Percentiles rank a stretch among this genome's conserved stretches.
These are phyloP conservation scores for Verasper variegatus DNA, from an alignment of 2,113 vertebrate species.

Conservation along the genomic window DNA sequence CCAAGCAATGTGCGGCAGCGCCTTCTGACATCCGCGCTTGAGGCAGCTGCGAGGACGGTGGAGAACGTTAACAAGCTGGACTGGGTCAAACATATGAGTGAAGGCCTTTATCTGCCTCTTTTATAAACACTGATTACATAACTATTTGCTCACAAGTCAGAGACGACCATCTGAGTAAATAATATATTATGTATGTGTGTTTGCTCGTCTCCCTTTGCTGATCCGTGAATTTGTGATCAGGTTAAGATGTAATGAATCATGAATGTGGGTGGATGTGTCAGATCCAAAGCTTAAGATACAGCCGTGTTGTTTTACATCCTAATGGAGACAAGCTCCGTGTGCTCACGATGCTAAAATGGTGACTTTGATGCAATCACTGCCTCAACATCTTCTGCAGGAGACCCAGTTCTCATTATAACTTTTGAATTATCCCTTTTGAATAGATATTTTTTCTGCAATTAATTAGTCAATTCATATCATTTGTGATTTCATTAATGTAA, in stretches of 20 bases:
- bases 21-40: slow-evolving; percentile 49
- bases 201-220: slow-evolving; percentile 20
- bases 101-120: slow-evolving; percentile 2
- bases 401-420: too few species aligned
- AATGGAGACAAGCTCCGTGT: slow-evolving; percentile 10
- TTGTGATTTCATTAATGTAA: too few species aligned
- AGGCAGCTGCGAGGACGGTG: slow-evolving; percentile 47
- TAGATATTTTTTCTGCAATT: too few species aligned
- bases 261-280: slow-evolving; percentile 40
- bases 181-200: slow-evolving; percentile 46
- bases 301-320: slow-evolving; percentile 43
- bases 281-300: slow-evolving; percentile 34
- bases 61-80: slow-evolving; percentile 24
- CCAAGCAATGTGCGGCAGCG: slow-evolving; percentile 29
- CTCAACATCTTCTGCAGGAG: too few species aligned
- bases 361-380: too few species aligned
- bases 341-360: too few species aligned
- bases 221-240: slow-evolving; percentile 57
- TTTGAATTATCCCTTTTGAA: too few species aligned
- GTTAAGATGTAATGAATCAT: slow-evolving; percentile 48
- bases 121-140: slow-evolving; percentile 33
- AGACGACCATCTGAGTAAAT: slow-evolving; percentile 50
- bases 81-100: slow-evolving; percentile 20
- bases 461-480: too few species aligned
- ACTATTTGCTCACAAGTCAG: slow-evolving; percentile 35